Base-by-base conservation (phyloP, 2,797 vertebrate species). In the Mormyrus hasselquistii region DNA sequence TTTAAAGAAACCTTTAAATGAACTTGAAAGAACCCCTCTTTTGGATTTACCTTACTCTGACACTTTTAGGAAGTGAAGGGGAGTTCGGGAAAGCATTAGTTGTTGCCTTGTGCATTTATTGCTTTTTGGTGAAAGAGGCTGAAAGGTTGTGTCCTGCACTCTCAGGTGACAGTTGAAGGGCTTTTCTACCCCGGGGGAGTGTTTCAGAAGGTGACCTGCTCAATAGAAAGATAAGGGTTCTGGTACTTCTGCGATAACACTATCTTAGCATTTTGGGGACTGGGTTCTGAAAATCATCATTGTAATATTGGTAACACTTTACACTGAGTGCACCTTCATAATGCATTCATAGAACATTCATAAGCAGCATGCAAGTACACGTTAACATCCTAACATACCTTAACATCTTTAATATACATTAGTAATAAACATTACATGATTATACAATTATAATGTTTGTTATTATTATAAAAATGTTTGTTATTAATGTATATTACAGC, bases 1-100 rank as follows among this genome's bases (percentile, higher is more conserved):
- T 86, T 25, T 85, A 88, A 88, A 87, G 82, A 89, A 89, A 86
- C 69, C 88, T 89, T 89, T 89, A 90, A 89, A 90, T 90, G 85
- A 89, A 89, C 90, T 88, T 86, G 57, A 89, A 86, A 90, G 86
- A 91, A 91, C 88, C 79, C 73, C 69, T 50, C 88, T 89, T 65
- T 89, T 49, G 69, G 89, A 65, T 88, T 86, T 89, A 88, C 86
- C 53, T 89, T 86, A 89, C 65, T 16, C 38, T 91, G 90, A 90
- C 90, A 90, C 89, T 91, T 84, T 90, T 91, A 79, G 55, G 88
- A 86, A 82, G 79, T 79, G 83, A 59, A 52, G 49, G 88, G 57
- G 76, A 82, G 59, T 4, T 14, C 2, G 34, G 50, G 10, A 86
- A 82, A 82, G 86, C 55, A 89, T 59, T 73, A 62, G 86, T 59